phyloP scores from a whole-genome alignment of 2,888 invertebrate species.

The Luffia ferchaultella region DNA sequence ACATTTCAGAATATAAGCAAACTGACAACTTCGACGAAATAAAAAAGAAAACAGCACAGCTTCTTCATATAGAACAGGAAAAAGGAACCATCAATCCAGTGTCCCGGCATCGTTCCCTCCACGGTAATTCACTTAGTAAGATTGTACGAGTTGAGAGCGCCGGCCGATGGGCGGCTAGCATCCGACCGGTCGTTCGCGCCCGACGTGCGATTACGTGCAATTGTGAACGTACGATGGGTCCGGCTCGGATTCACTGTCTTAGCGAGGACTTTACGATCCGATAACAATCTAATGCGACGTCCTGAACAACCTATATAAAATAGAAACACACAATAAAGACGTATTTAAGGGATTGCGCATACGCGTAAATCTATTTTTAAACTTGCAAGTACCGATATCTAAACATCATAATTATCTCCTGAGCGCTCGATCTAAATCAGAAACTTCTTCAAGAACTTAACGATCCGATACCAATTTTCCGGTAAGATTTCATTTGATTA shows the following conservation, averaged over 20 bases:
- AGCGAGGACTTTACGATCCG: not conserved
- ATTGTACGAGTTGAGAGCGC: constrained; percentile 20
- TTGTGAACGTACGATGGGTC: not conserved
- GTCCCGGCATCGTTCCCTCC: not conserved
- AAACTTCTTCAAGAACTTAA: too few relatives aligned
- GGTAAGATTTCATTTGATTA: too few relatives aligned
- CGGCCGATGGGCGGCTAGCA: constrained; percentile 13
- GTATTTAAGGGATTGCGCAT: too few relatives aligned
- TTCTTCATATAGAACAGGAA: not conserved
- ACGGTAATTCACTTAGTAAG: constrained; percentile 25
- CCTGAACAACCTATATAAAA: not conserved
- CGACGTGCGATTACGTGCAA: not conserved
- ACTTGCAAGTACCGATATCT: too few relatives aligned
- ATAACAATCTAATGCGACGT: not conserved
- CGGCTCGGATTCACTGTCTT: not conserved
- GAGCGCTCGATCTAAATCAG: too few relatives aligned
- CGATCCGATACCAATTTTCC: too few relatives aligned
- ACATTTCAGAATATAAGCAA: too few relatives aligned
- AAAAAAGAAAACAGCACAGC: too few relatives aligned
- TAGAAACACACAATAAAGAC: too few relatives aligned
- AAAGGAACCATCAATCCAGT: not conserved
- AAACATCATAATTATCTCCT: too few relatives aligned
- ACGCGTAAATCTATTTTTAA: too few relatives aligned
- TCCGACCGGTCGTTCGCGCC: constrained; percentile 15
- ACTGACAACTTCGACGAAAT: too few relatives aligned